Evolutionary conservation across 1,140 invertebrate genomes (phyloP), one percentile per base, ranked within the genome.

Genomic region (Andricus grossulariae): DNA sequence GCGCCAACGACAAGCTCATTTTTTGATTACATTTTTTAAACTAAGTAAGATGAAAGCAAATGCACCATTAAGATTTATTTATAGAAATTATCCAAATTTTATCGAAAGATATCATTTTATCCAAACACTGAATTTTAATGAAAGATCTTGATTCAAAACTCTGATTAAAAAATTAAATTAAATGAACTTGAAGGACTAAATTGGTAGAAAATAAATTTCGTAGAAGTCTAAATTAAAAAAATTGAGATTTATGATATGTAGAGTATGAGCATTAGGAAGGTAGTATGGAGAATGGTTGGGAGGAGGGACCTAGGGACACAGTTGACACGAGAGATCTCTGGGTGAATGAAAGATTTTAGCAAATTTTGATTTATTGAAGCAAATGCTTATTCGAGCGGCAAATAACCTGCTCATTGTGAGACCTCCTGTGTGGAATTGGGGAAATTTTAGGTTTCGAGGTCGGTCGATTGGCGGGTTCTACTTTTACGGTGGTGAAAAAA

Each of bases 401-500:
- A 57, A 57, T 5, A 57, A 13, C 19, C 19, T 12, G 25, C 18
- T 57, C 7, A 25, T 25, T 57, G 18, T 21, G 57, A 66, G 60
- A 66, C 32, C 76, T 81, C 84, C 80, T 84, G 84, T 82, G 80
- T 85, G 76, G 81, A 87, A 71, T 79, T 82, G 73, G 82, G 76
- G 81, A 80, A 79, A 78, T 75, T 83, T 81, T 86, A 52, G 39
- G 73, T 81, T 85, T 85, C 71, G 75, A 82, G 76, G 81, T 86
- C 81, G 86, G 84, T 79, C 84, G 87, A 87, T 88, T 88, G 86
- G 83, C 81, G 80, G 88, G 88, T 90, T 89, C 90, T 91, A 91
- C 89, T 88, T 87, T 91, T 90, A 91, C 88, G 83, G 85, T 90
- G 86, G 85, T 90, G 87, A 84, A 88, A 87, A n/a, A 90, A 91